These are phyloP conservation scores for Caenorhabditis sp. DNA, from an alignment of 2,888 invertebrate genomes.

Conservation along the genomic window DNA sequence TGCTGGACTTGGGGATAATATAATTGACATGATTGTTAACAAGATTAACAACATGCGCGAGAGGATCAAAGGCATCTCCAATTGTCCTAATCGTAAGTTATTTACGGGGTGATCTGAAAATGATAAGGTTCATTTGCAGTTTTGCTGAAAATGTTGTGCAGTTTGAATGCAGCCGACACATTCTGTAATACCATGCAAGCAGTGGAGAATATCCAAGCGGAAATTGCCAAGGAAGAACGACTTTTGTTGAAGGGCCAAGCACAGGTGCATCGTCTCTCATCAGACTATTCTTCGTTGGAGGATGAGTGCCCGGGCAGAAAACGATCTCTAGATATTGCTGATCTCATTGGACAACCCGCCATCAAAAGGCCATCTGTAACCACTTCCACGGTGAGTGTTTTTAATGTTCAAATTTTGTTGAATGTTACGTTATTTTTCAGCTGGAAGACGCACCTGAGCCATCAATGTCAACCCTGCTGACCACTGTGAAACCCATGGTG, in stretches of 20 bases:
- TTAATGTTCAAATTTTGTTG: background rate
- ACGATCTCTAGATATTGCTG: slow-evolving; percentile 30
- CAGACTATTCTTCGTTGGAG: slow-evolving; percentile 30
- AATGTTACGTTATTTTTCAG: slow-evolving; percentile 16
- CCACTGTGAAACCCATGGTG: slow-evolving; percentile 31
- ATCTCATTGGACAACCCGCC: slow-evolving; percentile 23
- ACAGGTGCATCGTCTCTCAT: slow-evolving; percentile 36
- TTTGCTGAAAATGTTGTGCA: slow-evolving; percentile 38
- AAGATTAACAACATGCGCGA: slow-evolving; percentile 48
- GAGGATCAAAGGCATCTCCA: slow-evolving; percentile 35
- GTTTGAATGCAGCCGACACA: slow-evolving; percentile 45
- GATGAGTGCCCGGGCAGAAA: slow-evolving; percentile 41
- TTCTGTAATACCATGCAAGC: slow-evolving; percentile 38
- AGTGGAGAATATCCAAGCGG: slow-evolving; percentile 36
- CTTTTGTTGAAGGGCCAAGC: slow-evolving; percentile 15
- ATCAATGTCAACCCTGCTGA: slow-evolving; percentile 3
- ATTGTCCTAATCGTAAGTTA: slow-evolving; percentile 31
- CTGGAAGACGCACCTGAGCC: slow-evolving; percentile 29
- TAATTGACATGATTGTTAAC: slow-evolving; percentile 37
- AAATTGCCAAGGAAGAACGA: slow-evolving; percentile 42
- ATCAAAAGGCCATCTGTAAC: slow-evolving; percentile 27
- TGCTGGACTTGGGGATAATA: slow-evolving; percentile 33
- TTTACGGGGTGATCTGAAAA: too few species aligned
- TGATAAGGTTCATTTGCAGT: slow-evolving; percentile 29
- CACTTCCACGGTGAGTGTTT: slow-evolving; percentile 23